Evolutionary conservation across 2,113 vertebrate genomes (phyloP).

Genomic region (Amia ocellicauda): DNA sequence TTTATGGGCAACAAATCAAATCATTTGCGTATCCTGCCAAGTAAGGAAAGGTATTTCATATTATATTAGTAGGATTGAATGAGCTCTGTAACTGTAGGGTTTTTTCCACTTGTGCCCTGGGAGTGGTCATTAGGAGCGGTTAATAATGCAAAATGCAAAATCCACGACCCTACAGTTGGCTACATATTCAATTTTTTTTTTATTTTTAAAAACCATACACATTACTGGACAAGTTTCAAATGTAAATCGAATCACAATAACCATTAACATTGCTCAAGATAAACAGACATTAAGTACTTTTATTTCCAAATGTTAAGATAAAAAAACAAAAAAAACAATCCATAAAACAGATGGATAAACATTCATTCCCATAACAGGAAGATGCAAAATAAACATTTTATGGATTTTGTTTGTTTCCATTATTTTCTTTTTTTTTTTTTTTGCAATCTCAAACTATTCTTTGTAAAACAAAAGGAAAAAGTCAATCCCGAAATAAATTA

Average conservation of each 20-base stretch:
- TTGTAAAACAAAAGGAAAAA: constrained; percentile 56
- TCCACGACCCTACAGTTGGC: constrained; percentile 57
- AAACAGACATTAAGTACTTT: constrained; percentile 75
- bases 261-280: constrained; percentile 78
- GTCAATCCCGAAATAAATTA: constrained; percentile 40
- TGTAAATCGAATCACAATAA: constrained; percentile 80
- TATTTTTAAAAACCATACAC: constrained; percentile 84
- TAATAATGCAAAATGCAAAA: constrained; percentile 37
- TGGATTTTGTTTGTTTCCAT: constrained; percentile 46
- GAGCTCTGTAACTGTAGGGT: too few relatives aligned
- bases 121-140: too few relatives aligned
- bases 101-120: too few relatives aligned
- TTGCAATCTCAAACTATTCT: constrained; percentile 58
- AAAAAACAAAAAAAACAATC: constrained; percentile 64
- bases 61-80: too few relatives aligned
- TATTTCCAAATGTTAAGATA: constrained; percentile 76
- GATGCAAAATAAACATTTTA: constrained; percentile 67
- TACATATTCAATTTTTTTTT: constrained; percentile 77
- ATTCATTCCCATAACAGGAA: constrained; percentile 75
- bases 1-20: too few relatives aligned
- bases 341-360: constrained; percentile 77
- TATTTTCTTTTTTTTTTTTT: constrained; percentile 42
- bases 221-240: constrained; percentile 79
- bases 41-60: too few relatives aligned
- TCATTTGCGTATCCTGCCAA: too few relatives aligned